Base-by-base conservation (phyloP, 1,140 invertebrate species). In the Euura lappo region DNA sequence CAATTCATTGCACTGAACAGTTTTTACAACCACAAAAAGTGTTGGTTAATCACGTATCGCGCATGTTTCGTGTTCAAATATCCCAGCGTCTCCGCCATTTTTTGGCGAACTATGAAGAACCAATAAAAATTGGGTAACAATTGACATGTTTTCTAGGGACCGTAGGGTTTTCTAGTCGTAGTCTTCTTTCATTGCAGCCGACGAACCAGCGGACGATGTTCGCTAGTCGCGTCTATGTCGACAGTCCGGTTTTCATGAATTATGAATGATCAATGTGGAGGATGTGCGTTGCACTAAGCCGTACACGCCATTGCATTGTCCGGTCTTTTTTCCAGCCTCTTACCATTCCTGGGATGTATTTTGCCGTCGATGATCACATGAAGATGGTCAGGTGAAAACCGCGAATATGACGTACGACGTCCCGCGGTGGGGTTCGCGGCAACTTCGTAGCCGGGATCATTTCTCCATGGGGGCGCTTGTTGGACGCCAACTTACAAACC, bases 401-500 rank as follows among this genome's bases (percentile, higher is more conserved):
- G 51, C 51, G 51, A 60, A 60, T 8, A 11, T 60, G 51, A 60
- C 51, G 51, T 60, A 5, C 51, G 51, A n/a, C 13, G 51, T 60
- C 51, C 51, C 51, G 51, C 6, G 51, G 51, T 60, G 51, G 51
- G 51, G 51, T 60, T 60, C 51, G 51, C 51, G 51, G 6, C 13
- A 60, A 3, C 51, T 28, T n/a, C 8, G 8, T 11, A 60, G 51
- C 10, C 51, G 51, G 3, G 51, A n/a, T 11, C 13, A 11, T 11
- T 60, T 70, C 85, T 74, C 86, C 77, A 77, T 84, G 78, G 86
- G 28, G 86, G 84, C 79, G 82, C 84, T 82, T 78, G 80, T 83
- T 85, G 81, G 83, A 78, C 83, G 81, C 81, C 83, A 87, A 85
- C 84, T 85, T 84, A 86, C 84, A 85, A 85, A 87, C 84, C 83